Conservation (phyloP, 1,140 invertebrate genomes). For the Colletes gigas region DNA sequence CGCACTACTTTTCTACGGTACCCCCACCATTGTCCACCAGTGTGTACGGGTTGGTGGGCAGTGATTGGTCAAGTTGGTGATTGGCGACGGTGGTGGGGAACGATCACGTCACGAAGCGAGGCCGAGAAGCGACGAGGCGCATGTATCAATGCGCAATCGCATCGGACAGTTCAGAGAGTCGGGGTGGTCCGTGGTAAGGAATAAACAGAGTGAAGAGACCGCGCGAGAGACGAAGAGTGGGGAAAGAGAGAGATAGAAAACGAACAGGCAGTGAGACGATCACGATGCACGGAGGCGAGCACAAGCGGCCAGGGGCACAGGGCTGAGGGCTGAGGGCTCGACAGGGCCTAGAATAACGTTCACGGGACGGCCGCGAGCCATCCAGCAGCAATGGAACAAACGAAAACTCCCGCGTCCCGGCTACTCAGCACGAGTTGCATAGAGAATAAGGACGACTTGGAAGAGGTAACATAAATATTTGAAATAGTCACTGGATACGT, state of each 20-base stretch:
- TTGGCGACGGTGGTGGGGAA: conserved; percentile 49
- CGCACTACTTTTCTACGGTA: conserved; percentile 67
- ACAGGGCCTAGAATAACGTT: conserved; percentile 65
- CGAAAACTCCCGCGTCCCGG: conserved; percentile 70
- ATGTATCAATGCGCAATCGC: conserved; percentile 78
- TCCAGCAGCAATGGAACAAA: conserved; percentile 75
- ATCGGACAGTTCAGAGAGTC: conserved; percentile 72
- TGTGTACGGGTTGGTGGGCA: conserved; percentile 52
- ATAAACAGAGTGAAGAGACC: conserved; percentile 75
- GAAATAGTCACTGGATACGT: conserved; percentile 75
- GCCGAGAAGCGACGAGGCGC: conserved; percentile 59
- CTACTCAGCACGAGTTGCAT: conserved; percentile 85
- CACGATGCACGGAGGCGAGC: conserved; percentile 79
- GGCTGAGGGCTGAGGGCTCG: conserved; percentile 77
- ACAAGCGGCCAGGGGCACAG: conserved; percentile 77
- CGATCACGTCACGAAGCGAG: conserved; percentile 66
- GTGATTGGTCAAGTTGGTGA: conserved; percentile 37
- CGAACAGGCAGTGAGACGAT: conserved; percentile 73
- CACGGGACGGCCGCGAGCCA: conserved; percentile 57
- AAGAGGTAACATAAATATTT: conserved; percentile 86
- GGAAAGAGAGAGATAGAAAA: conserved; percentile 57
- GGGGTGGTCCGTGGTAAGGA: conserved; percentile 70
- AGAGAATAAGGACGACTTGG: conserved; percentile 91
- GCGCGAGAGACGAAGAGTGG: conserved; percentile 63
- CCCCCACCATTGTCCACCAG: conserved; percentile 53